Evolutionary conservation across 2,113 vertebrate species (phyloP).

Genomic region (Bostrychus sinensis): DNA sequence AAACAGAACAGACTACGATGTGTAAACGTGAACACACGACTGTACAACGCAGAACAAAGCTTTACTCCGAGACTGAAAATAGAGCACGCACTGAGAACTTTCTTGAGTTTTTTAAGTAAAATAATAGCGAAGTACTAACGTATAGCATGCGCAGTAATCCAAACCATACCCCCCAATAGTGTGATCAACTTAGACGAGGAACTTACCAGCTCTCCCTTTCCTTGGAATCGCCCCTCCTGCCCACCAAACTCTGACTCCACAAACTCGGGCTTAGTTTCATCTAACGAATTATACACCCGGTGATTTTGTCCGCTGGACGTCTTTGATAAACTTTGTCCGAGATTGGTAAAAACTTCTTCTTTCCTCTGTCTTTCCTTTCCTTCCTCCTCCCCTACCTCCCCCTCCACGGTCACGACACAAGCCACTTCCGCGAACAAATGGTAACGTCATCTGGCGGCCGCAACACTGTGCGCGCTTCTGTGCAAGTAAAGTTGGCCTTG

Average conservation of each 20-base stretch:
- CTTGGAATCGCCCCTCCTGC: constrained; percentile 50
- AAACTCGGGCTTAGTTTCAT: constrained; percentile 38
- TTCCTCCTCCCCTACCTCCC: constrained; percentile 47
- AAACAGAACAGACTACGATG: constrained; percentile 17
- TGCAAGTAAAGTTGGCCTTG: constrained; percentile 6
- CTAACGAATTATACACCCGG: constrained; percentile 8
- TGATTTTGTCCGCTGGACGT: background rate
- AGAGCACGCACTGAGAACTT: background rate
- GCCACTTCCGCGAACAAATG: constrained; percentile 78
- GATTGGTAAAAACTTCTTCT: constrained; percentile 59
- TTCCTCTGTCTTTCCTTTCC: constrained; percentile 56
- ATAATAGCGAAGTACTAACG: background rate
- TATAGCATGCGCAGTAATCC: constrained; percentile 5
- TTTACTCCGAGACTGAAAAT: background rate
- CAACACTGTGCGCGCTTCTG: background rate
- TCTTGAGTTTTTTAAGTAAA: background rate
- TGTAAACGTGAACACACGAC: background rate
- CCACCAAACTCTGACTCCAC: constrained; percentile 23
- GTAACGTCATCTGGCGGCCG: constrained; percentile 70
- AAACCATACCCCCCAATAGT: constrained; percentile 46
- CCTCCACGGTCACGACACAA: constrained; percentile 64
- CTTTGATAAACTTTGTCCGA: constrained; percentile 43
- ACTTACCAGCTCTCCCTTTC: constrained; percentile 74
- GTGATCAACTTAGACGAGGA: constrained; percentile 65
- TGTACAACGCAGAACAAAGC: constrained; percentile 12